A percentile compares a stretch with the other conserved stretches of the same genome.
phyloP scores from a whole-genome alignment of 2,888 invertebrate species.

The Agonum fuliginosum region DNA sequence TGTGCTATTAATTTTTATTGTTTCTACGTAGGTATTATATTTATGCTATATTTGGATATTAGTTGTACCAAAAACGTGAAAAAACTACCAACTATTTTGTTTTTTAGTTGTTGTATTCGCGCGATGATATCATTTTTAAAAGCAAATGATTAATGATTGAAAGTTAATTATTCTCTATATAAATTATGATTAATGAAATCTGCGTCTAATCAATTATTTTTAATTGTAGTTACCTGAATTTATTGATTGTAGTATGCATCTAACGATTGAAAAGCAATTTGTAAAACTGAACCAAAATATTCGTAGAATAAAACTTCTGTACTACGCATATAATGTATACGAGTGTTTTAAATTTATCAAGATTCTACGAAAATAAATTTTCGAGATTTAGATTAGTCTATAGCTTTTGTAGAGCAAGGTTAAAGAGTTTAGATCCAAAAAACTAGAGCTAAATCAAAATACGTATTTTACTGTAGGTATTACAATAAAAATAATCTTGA shows the following conservation, averaged over 20 bases:
- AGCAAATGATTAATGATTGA: slow-evolving; percentile 22
- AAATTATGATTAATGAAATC: slow-evolving; percentile 32
- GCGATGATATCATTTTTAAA: neutral
- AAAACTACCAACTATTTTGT: too few species aligned
- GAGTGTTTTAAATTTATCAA: slow-evolving; percentile 8
- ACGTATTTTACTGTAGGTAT: neutral
- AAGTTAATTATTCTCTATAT: neutral
- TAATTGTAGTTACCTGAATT: slow-evolving; percentile 11
- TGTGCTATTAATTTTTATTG: too few species aligned
- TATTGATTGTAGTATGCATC: slow-evolving; percentile 10
- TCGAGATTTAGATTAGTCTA: slow-evolving; percentile 1
- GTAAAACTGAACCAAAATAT: neutral
- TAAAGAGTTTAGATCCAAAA: slow-evolving; percentile 10
- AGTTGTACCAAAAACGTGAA: too few species aligned
- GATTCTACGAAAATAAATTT: slow-evolving; percentile 12
- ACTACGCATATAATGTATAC: neutral
- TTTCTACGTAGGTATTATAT: too few species aligned
- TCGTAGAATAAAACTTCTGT: neutral
- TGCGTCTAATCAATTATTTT: slow-evolving; percentile 24
- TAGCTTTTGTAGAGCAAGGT: slow-evolving; percentile 24
- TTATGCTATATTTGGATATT: too few species aligned
- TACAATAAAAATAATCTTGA: slow-evolving; percentile 9
- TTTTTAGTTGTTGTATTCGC: too few species aligned
- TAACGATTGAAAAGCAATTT: slow-evolving; percentile 10
- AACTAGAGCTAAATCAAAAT: neutral